Base-by-base conservation (phyloP, 2,888 invertebrate species). In the Penaeus monodon region DNA sequence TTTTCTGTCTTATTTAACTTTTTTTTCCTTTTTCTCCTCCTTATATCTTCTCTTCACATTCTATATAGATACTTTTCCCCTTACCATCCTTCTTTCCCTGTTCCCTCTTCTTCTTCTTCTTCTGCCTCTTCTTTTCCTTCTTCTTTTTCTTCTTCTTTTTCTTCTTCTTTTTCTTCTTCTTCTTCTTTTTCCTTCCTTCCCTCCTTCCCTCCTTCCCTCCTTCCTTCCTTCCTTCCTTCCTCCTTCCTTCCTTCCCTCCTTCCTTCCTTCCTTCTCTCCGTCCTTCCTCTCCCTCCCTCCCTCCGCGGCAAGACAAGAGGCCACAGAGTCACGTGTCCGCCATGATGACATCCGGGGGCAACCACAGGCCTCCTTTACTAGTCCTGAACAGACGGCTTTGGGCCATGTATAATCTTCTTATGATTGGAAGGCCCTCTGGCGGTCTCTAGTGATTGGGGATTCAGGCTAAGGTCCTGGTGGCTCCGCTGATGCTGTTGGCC, bases 361-460 rank as follows among this genome's bases (percentile, higher is more conserved):
- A 49, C 73, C 22, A 27, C 63, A 29, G 29, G 24, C 27, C 79
- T 64, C 79, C 79, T 12, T 29, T 7, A 29, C 29, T 64, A 57
- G n/a, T 17, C 44, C 57, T 49, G n/a, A 49, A 70, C 49, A 82
- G 82, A 64, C 84, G 77, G 84, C 84, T 74, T 84, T 66, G 65
- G 49, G 84, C 77, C 84, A 84, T 44, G 77, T 49, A 77, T 84
- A 84, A 84, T 84, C 84, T 84, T 84, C 84, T 84, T 84, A 77
- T 84, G 84, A 84, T 77, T 84, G 84, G 66, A 63, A 84, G 77
- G 77, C 84, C 84, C 77, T 76, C 77, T 66, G 65, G 49, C 38
- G 70, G 84, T 84, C 84, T 74, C 84, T 57, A 66, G 77, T 84
- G 84, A 84, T 77, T 84, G 77, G 84, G 84, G 84, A 84, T 84